Evolutionary conservation across 2,888 invertebrate genomes (phyloP), one percentile per base, ranked within the genome.

Genomic region (Marronus borbonicus): DNA sequence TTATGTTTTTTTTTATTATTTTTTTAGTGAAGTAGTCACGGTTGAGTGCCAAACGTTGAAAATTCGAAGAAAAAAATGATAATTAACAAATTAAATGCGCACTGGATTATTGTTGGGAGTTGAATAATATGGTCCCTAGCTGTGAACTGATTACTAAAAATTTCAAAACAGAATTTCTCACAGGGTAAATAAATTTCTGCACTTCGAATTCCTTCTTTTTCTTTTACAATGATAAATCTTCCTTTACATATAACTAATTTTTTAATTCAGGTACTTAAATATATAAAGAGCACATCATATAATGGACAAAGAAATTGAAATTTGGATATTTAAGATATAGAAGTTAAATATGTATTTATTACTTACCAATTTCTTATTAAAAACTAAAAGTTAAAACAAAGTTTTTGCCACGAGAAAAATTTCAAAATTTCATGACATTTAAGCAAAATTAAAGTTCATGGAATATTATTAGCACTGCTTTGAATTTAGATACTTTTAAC

Each of bases 401-500:
- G 58, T 58, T 70, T 36, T 58, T 17, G 10, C n/a, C 17, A 31
- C 8, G n/a, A 39, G 58, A 58, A 39, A 8, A 12, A 31, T 36
- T 55, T n/a, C n/a, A n/a, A 20, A 55, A 44, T 10, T 44, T 68
- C 20, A 58, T 39, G 72, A 58, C 58, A 14, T 28, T 60, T 44
- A 44, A 44, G 8, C 44, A 8, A 12, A 60, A 44, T 14, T 39
- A 60, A 60, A 39, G 24, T 44, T 44, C 44, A 12, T 44, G 44
- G 8, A 36, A 36, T 20, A 10, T 50, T 3, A 39, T 44, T 66
- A 44, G 44, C 39, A 74, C 36, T 58, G 55, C 55, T 70, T 70
- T 70, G 72, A 62, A 70, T 55, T 70, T 66, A 66, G 44, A 17
- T 44, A 68, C 50, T 68, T 68, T 65, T 68, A 68, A 74, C 60